phyloP scores from a whole-genome alignment of 2,797 vertebrate species.

The Chelidonichthys spinosus region DNA sequence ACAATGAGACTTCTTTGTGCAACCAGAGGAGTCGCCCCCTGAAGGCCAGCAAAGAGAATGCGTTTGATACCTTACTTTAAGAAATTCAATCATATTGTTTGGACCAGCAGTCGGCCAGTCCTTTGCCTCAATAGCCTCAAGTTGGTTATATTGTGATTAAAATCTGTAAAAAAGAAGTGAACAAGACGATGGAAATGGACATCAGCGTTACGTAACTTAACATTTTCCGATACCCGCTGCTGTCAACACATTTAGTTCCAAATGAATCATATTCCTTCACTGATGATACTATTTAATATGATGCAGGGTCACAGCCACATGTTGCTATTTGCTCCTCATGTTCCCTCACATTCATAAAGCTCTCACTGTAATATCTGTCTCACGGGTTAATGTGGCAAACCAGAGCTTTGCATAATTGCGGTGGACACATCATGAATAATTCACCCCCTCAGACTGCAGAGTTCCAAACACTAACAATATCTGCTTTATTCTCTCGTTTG shows the following conservation, averaged over 20 bases:
- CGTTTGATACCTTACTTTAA: neutral
- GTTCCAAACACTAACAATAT: conserved; percentile 33
- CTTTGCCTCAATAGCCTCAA: neutral
- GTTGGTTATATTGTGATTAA: neutral
- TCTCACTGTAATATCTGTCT: conserved; percentile 3
- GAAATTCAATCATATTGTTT: neutral
- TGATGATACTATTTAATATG: conserved; percentile 12
- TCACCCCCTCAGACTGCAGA: conserved; percentile 20
- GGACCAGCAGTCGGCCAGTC: neutral
- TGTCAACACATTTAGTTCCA: neutral
- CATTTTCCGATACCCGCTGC: neutral
- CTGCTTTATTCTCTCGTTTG: conserved; percentile 30
- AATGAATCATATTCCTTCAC: neutral
- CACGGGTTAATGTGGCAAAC: neutral
- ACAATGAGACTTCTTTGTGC: too few species aligned
- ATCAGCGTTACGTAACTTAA: neutral
- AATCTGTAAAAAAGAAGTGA: neutral
- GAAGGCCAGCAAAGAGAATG: too few species aligned
- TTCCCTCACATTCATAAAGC: conserved; percentile 5
- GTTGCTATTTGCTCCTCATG: neutral
- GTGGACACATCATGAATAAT: conserved; percentile 58
- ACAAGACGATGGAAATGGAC: neutral
- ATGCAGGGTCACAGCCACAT: neutral
- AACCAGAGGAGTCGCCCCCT: too few species aligned
- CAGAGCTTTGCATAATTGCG: conserved; percentile 54